Evolutionary conservation across 1,140 invertebrate genomes (phyloP), one percentile per base, ranked within the genome.

Genomic region (Popillia japonica): DNA sequence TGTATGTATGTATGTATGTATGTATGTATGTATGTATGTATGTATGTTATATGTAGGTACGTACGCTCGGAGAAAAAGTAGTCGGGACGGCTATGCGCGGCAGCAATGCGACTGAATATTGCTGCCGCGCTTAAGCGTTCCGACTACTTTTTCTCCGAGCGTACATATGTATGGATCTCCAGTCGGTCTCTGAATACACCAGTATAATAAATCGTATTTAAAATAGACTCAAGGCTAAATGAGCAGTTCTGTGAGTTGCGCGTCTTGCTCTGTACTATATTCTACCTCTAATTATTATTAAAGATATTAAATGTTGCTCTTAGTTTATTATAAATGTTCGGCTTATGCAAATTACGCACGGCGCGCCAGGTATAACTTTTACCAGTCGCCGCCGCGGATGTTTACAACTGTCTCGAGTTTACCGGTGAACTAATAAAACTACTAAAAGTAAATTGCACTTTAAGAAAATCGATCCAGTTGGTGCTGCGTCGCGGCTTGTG

Each of bases 321-420:
- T 68, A 68, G 61, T 68, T 68, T 68, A 68, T 68, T 68, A 68
- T 68, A 34, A 68, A 68, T 68, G 61, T 68, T 68, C 61, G 61
- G 27, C 61, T 68, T 68, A 68, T 68, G 61, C 61, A 68, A 68
- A 68, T 68, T 22, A 27, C 61, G 61, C 61, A 20, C 10, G n/a
- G 6, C 4, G 48, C 6, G 48, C n/a, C 6, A n/a, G 14, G 14
- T 14, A 68, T 68, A 68, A 68, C 61, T 68, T 68, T 68, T 68
- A 68, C 44, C n/a, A 48, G 27, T n/a, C 48, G 48, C 48, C 48
- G 48, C 48, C 3, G 17, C 20, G 22, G 61, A 68, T 68, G 61
- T 68, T 68, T 68, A 22, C 61, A 27, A 34, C 61, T 34, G 61
- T 68, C 61, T 68, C 61, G 8, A 68, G 61, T 68, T 68, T 68